These are phyloP conservation scores for Electrophaes corylata DNA, from an alignment of 2,888 invertebrate species.

Conservation along the genomic window DNA sequence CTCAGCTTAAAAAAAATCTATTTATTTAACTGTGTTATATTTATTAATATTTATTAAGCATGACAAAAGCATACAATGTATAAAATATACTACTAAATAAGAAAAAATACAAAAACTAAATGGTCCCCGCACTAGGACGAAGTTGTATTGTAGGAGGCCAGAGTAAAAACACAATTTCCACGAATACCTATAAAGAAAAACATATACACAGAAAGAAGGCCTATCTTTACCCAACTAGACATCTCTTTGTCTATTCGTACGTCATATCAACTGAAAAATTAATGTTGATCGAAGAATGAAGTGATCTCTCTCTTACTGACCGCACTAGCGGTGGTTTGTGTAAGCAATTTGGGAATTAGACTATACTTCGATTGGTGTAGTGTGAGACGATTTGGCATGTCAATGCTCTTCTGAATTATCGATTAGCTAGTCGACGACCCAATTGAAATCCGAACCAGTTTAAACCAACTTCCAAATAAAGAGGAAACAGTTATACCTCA, in stretches of 20 bases:
- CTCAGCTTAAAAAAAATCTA: too few relatives aligned
- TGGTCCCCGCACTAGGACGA: too few relatives aligned
- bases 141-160: too few relatives aligned
- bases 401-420: constrained; percentile 11
- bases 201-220: too few relatives aligned
- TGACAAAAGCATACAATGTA: not conserved
- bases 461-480: not conserved
- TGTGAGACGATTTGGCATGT: constrained; percentile 17
- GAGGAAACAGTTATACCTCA: too few relatives aligned
- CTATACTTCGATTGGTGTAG: constrained; percentile 22
- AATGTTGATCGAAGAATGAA: not conserved
- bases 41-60: too few relatives aligned
- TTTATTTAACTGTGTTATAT: too few relatives aligned
- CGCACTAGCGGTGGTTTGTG: constrained; percentile 35
- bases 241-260: not conserved
- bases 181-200: too few relatives aligned
- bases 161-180: too few relatives aligned
- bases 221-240: too few relatives aligned
- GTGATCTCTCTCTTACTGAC: constrained; percentile 6
- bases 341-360: constrained; percentile 24
- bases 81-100: too few relatives aligned
- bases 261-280: not conserved
- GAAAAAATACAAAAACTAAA: too few relatives aligned
- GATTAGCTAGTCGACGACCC: constrained; percentile 3
- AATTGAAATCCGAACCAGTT: not conserved